phyloP scores from a whole-genome alignment of 2,113 vertebrate species.

The Herpetotheres cachinnans region DNA sequence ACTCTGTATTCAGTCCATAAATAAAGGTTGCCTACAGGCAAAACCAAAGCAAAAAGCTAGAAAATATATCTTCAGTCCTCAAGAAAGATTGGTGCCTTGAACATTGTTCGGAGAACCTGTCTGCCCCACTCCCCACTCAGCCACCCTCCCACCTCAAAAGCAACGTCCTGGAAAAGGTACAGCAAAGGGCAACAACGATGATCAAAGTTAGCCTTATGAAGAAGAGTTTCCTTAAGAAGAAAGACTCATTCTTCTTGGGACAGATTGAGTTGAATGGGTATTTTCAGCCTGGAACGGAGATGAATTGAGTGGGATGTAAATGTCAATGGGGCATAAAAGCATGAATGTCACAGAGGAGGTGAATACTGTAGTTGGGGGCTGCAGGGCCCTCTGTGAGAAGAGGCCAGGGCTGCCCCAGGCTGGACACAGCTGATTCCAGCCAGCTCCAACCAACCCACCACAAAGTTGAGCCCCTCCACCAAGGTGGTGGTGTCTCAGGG shows the following conservation, averaged over 20 bases:
- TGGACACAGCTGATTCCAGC: background rate
- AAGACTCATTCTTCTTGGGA: background rate
- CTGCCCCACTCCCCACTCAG: background rate
- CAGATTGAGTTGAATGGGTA: background rate
- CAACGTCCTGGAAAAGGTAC: background rate
- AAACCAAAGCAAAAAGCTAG: background rate
- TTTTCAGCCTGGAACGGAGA: background rate
- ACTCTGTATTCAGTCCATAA: background rate
- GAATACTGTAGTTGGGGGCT: too few relatives aligned
- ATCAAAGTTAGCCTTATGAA: background rate
- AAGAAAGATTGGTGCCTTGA: background rate
- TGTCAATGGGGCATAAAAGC: background rate
- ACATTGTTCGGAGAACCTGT: background rate
- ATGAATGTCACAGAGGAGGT: accelerated
- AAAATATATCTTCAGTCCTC: background rate
- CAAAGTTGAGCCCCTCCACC: too few relatives aligned
- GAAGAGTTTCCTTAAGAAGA: background rate
- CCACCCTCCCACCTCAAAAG: background rate
- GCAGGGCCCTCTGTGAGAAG: background rate
- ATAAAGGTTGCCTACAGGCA: background rate
- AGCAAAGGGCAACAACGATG: background rate
- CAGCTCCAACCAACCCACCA: accelerated
- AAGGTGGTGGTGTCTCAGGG: accelerated
- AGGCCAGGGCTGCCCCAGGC: accelerated
- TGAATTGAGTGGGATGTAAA: background rate